A percentile compares a stretch with the other conserved stretches of the same genome.
Conservation (phyloP, 2,888 invertebrate genomes). For the Polyommatus iphigenia region DNA sequence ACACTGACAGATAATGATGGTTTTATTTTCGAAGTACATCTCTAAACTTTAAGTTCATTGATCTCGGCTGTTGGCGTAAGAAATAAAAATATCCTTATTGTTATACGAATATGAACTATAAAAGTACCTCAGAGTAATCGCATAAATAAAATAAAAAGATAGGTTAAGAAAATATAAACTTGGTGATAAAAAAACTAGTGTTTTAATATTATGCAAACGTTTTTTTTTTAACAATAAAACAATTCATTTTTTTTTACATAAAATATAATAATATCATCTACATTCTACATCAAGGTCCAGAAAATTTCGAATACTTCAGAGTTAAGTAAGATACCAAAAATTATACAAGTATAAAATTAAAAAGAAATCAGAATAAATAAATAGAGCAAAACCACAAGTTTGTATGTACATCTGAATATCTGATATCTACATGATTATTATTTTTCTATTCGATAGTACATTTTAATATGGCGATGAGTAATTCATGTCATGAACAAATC, state of each 20-base stretch:
- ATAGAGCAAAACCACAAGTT: not conserved
- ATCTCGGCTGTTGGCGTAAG: not conserved
- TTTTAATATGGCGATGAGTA: slow-evolving; percentile 45
- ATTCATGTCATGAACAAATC: slow-evolving; percentile 59
- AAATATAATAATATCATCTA: too few relatives aligned
- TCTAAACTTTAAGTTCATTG: slow-evolving; percentile 16
- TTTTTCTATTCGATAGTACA: slow-evolving; percentile 32
- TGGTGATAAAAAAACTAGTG: not conserved
- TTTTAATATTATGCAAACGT: not conserved
- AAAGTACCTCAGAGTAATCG: not conserved
- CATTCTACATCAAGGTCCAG: too few relatives aligned
- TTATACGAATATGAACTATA: not conserved
- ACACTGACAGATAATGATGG: not conserved
- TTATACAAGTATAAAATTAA: too few relatives aligned
- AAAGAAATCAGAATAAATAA: too few relatives aligned
- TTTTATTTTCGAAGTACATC: slow-evolving; percentile 19
- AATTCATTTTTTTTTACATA: too few relatives aligned
- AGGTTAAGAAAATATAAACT: not conserved
- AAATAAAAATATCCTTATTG: not conserved
- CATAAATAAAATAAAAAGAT: not conserved
- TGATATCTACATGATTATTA: not conserved
- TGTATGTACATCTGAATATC: not conserved
- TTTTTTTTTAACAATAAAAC: too few relatives aligned
- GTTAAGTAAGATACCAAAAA: too few relatives aligned
- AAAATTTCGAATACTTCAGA: too few relatives aligned